Base-by-base conservation (phyloP, 1,140 invertebrate genomes). In the Megathymus violae region DNA sequence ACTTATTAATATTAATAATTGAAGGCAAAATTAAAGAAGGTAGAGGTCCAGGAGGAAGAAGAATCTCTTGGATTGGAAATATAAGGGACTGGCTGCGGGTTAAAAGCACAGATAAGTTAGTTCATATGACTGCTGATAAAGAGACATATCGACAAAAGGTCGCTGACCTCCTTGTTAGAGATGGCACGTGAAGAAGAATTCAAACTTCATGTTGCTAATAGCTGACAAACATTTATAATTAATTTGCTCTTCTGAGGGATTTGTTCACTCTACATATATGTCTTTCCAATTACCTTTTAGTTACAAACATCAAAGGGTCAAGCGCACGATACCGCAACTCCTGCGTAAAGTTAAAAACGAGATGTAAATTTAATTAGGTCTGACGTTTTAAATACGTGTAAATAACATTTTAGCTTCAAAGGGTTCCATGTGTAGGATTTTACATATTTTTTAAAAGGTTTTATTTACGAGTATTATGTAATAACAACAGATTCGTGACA, bases 231-330 rank as follows among this genome's bases (percentile, higher is more conserved):
- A 31, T 13, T 48, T 60, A 9, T 31, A 4, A 9, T 7, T 31
- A 9, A 44, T 22, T 14, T 22, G 4, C 11, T 59, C 31, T 22
- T 31, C 46, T 17, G 34, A 16, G n/a, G n/a, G n/a, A 17, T 52
- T 22, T 25, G 27, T 40, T 52, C 17, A 15, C 27, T 9, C 9
- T 25, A n/a, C 15, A 52, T 52, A 41, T 52, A 40, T 54, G 38
- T 54, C 51, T 43, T 54, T 54, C 22, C 41, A 54, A 54, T 54
- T 54, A 22, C 51, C 51, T 43, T 19, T 54, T 54, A 19, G 51
- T 54, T 43, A 11, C 41, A 27, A 19, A 54, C 51, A 54, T 54
- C 51, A 54, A 54, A 54, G 36, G 38, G 41, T 54, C 13, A 40
- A 54, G 36, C 51, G 36, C 51, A 43, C 14, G 31, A 38, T 25